A percentile compares a stretch with the other conserved stretches of the same genome.
Conservation (phyloP, 2,797 vertebrate genomes). For the Cheirogaleus major region DNA sequence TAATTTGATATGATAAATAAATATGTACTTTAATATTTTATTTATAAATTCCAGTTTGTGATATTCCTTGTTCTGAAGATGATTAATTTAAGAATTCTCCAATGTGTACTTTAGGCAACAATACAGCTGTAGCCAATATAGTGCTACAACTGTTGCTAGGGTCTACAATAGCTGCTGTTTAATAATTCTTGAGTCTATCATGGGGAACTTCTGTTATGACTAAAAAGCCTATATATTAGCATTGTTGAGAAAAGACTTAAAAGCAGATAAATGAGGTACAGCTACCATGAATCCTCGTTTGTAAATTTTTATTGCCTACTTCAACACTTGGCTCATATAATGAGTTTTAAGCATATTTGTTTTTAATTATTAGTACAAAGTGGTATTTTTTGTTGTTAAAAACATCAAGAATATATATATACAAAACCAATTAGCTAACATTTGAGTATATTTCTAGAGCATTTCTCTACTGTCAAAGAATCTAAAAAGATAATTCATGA, state of each 20-base stretch:
- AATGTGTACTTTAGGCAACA: background rate
- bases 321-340: background rate
- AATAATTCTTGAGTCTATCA: background rate
- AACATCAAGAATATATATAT: background rate
- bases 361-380: background rate
- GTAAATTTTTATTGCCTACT: background rate
- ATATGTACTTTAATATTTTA: background rate
- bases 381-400: background rate
- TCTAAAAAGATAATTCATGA: background rate
- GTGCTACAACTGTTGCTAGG: background rate
- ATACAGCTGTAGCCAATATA: background rate
- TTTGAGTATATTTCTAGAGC: background rate
- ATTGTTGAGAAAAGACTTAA: background rate
- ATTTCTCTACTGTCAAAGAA: slow-evolving; percentile 6
- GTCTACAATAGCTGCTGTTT: background rate
- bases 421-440: background rate
- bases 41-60: background rate
- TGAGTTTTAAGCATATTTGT: background rate
- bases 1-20: background rate
- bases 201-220: background rate
- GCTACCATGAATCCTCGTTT: background rate
- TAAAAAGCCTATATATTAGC: background rate
- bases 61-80: background rate
- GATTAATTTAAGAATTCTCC: background rate
- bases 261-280: background rate